phyloP scores from a whole-genome alignment of 2,888 invertebrate genomes.

The Synergus japonicus region DNA sequence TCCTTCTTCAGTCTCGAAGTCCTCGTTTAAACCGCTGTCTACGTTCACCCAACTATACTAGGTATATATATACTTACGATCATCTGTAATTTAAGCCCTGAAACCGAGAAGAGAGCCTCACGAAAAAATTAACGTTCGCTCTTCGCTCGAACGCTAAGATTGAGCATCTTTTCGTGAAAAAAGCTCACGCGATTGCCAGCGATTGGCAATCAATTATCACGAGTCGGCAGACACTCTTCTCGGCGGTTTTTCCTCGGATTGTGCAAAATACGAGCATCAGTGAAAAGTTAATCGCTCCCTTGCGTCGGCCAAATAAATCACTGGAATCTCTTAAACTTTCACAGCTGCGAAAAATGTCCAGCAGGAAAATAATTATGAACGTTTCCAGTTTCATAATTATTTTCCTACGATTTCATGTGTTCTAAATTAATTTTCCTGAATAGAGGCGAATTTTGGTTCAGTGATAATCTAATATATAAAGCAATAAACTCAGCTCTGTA shows the following conservation, averaged over 20 bases:
- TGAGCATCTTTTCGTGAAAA: constrained; percentile 2
- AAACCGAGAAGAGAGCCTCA: neutral
- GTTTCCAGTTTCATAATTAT: neutral
- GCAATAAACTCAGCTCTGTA: constrained; percentile 22
- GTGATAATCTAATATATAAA: neutral
- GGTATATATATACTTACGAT: neutral
- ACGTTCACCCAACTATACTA: neutral
- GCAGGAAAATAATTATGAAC: neutral
- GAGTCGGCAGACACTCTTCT: constrained; percentile 13
- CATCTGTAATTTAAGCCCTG: neutral
- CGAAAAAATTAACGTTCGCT: constrained; percentile 5
- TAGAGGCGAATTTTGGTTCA: neutral
- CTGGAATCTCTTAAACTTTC: constrained; percentile 22
- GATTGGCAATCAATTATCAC: constrained; percentile 34
- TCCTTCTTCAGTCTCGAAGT: neutral
- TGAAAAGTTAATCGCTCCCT: constrained; percentile 34
- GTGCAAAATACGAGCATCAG: constrained; percentile 8
- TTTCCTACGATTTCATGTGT: neutral
- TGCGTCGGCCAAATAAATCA: constrained; percentile 16
- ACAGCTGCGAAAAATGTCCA: neutral
- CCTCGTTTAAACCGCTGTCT: neutral
- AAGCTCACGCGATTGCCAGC: constrained; percentile 14
- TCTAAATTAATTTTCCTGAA: too few species aligned
- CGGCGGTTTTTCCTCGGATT: constrained; percentile 11
- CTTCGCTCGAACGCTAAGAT: neutral